Evolutionary conservation across 2,888 invertebrate genomes (phyloP).

Genomic region (Drosophila eohydei): DNA sequence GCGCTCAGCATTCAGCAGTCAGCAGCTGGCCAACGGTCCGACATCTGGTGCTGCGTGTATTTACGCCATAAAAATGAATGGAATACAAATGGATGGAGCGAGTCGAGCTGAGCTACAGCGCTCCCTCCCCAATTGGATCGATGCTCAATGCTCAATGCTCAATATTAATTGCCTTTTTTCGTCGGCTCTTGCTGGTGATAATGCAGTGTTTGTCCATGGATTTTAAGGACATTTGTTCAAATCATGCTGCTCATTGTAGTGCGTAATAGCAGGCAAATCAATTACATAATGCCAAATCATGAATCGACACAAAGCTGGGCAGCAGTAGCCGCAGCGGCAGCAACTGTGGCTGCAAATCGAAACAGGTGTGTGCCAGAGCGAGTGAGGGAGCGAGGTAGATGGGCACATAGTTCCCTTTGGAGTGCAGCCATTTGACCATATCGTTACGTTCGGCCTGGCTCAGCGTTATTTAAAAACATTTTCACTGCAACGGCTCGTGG

Average conservation of each 20-base stretch:
- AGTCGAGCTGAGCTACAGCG: background rate
- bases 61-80: constrained; percentile 62
- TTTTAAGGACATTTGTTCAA: constrained; percentile 55
- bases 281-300: constrained; percentile 55
- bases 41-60: constrained; percentile 74
- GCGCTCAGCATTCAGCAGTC: constrained; percentile 36
- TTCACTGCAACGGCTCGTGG: constrained; percentile 15
- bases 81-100: constrained; percentile 46
- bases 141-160: constrained; percentile 29
- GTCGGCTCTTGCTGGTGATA: constrained; percentile 38
- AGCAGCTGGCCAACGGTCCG: constrained; percentile 49
- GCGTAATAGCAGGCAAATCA: constrained; percentile 68
- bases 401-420: constrained; percentile 6
- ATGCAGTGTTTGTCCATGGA: constrained; percentile 64
- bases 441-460: constrained; percentile 17
- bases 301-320: constrained; percentile 16
- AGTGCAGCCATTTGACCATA: constrained; percentile 32
- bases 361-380: constrained; percentile 52
- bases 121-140: constrained; percentile 6
- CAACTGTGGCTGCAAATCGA: constrained; percentile 19
- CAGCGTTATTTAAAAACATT: constrained; percentile 54
- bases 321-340: background rate
- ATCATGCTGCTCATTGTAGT: constrained; percentile 61
- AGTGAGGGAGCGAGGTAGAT: background rate
- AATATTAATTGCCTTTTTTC: constrained; percentile 70